Evolutionary conservation across 2,888 invertebrate species (phyloP).

Genomic region (Phortica okadai): DNA sequence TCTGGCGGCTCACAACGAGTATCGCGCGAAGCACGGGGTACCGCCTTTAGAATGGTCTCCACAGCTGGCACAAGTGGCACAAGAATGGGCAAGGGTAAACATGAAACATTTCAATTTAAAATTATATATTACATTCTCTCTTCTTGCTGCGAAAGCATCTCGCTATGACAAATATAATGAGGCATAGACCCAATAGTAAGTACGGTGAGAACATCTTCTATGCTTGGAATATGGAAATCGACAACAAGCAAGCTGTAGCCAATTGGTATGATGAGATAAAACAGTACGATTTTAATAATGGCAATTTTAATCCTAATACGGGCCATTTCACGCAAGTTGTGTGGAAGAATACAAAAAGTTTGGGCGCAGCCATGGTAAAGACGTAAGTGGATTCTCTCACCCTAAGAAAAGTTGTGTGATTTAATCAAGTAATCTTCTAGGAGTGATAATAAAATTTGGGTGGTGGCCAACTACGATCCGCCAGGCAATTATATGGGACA

Average conservation of each 20-base stretch:
- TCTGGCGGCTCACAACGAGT: slow-evolving; percentile 85
- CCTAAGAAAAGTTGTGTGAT: too few species aligned
- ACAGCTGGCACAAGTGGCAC: slow-evolving; percentile 82
- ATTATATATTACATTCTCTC: not conserved
- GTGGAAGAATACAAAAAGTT: slow-evolving; percentile 85
- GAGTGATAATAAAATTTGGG: slow-evolving; percentile 43
- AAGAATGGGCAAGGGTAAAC: slow-evolving; percentile 83
- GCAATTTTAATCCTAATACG: slow-evolving; percentile 80
- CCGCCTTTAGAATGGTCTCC: slow-evolving; percentile 82
- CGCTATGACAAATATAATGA: not conserved
- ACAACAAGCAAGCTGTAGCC: slow-evolving; percentile 85
- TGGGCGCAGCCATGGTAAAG: slow-evolving; percentile 86
- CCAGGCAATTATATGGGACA: too few species aligned
- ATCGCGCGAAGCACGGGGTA: slow-evolving; percentile 83
- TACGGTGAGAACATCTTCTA: slow-evolving; percentile 91
- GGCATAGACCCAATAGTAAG: slow-evolving; percentile 82
- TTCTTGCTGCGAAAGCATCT: not conserved
- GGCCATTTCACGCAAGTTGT: slow-evolving; percentile 92
- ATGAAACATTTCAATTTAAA: not conserved
- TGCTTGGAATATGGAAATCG: slow-evolving; percentile 82
- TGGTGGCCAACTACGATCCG: slow-evolving; percentile 9
- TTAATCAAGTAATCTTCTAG: not conserved
- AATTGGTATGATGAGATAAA: slow-evolving; percentile 88
- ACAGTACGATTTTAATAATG: slow-evolving; percentile 81
- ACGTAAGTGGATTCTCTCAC: slow-evolving; percentile 55